Evolutionary conservation across 1,140 invertebrate genomes (phyloP), one percentile per base, ranked within the genome.

Genomic region (Drosophila mojavensis): DNA sequence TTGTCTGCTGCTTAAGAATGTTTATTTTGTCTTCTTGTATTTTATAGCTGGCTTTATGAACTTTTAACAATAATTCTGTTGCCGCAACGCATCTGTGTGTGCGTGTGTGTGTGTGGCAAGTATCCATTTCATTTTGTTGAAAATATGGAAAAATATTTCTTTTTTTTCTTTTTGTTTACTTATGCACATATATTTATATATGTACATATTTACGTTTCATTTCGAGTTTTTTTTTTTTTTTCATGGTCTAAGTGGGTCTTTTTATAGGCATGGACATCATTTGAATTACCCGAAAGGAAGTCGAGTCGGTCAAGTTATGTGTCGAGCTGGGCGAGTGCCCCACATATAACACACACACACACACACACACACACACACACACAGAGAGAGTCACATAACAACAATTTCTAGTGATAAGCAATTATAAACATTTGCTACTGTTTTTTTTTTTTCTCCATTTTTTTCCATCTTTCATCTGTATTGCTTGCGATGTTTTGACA

Each of bases 121-220:
- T 86, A 82, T 88, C 64, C 51, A 81, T 86, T 88, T 79, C 82
- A 77, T 82, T 88, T 77, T 71, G 71, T 74, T 48, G 72, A 86
- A 86, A 79, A 75, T 48, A n/a, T 33, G 26, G 41, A 64, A 55
- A 69, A 56, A 66, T 59, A 54, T 72, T 65, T 73, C 5, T 1
- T 28, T 28, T 28, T 28, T 28, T 28, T 28, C 0, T 28, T 28
- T 5, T 28, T n/a, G n/a, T 28, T 5, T 5, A 5, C 28, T 28
- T 28, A 5, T 28, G 28, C 28, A 28, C 54, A 66, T 64, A 65
- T 64, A 33, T 55, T 63, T n/a, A n/a, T 63, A 39, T 63, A 56
- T 64, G 43, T 36, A 17, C 15, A 47, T 47, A 56, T 66, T 33
- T 54, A 45, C 39, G 15, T 55, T 41, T 60, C 36, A 39, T 39